Evolutionary conservation across 2,888 invertebrate genomes (phyloP).

Genomic region (Lottia gigantea): DNA sequence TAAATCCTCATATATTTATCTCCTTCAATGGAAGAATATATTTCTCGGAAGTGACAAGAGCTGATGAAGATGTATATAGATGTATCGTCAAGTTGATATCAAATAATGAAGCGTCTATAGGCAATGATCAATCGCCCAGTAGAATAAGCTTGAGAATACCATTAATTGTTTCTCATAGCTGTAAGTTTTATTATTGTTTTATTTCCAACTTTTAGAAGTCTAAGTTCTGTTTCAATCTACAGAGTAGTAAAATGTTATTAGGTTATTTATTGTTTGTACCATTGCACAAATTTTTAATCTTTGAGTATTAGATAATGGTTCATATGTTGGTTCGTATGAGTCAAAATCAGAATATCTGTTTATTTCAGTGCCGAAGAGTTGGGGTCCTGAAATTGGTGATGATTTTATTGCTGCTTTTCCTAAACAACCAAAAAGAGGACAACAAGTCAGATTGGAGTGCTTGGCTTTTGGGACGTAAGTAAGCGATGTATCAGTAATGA

Average conservation of each 20-base stretch:
- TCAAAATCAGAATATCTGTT: background rate
- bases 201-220: too few relatives aligned
- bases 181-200: too few relatives aligned
- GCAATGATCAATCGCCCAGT: conserved; percentile 39
- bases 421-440: conserved; percentile 88
- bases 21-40: conserved; percentile 93
- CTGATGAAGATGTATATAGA: conserved; percentile 66
- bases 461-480: conserved; percentile 91
- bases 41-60: conserved; percentile 90
- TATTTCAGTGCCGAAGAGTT: conserved; percentile 38
- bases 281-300: too few relatives aligned
- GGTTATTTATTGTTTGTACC: too few relatives aligned
- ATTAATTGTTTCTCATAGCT: conserved; percentile 24
- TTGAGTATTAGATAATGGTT: too few relatives aligned
- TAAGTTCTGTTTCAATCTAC: too few relatives aligned
- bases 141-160: conserved; percentile 51
- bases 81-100: conserved; percentile 36
- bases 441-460: conserved; percentile 92
- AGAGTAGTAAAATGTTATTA: too few relatives aligned
- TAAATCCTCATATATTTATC: conserved; percentile 82
- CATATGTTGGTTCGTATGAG: too few relatives aligned
- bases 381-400: conserved; percentile 83
- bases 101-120: conserved; percentile 31
- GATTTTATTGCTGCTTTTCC: conserved; percentile 96
- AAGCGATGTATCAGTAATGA: too few relatives aligned